Base-by-base conservation (phyloP, 2,888 invertebrate genomes). In the Dorcus parallelipipedus region DNA sequence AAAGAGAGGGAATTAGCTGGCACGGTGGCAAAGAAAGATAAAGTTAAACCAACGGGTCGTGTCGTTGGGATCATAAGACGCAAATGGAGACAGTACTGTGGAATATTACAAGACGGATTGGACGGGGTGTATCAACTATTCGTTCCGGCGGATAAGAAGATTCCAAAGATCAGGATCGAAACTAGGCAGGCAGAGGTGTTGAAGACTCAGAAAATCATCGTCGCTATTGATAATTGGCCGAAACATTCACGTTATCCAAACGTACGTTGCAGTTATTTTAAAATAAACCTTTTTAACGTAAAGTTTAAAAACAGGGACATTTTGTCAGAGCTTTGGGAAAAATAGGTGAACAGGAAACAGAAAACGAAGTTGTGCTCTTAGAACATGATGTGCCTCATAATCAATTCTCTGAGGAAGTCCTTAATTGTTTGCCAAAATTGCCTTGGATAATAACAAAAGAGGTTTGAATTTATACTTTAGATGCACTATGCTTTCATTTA, bases 31-130 rank as follows among this genome's bases (percentile, higher is more conserved):
- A 62, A 60, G 47, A 68, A 67, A 26, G 69, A 61, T 39, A 74
- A 74, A 60, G 68, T 73, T 43, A 76, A 71, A 61, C 88, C 91
- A 2, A 93, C 93, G 0, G 94, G 90, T 0, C 81, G 82, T 66
- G 84, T 96, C 54, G 95, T 99, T n/a, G 97, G 97, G 1, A 95
- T 99, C 62, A 92, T 99, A 58, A 86, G 93, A 64, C 84, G 98
- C 56, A 98, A 97, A 75, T 97, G 98, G 97, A 82, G 97, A 42
- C 97, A 97, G 74, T 98, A 97, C 78, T 99, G 98, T 79, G 99
- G 99, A 9, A 95, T 98, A 67, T 78, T 99, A 55, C 87, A 89
- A 0, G 91, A 88, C 72, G 82, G 57, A 26, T 56, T 65, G 77
- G 84, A 86, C 45, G 84, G 86, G 0, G 82, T 83, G 0, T 83